Evolutionary conservation across 2,888 invertebrate genomes (phyloP).

Genomic region (Rhamnusium bicolor): DNA sequence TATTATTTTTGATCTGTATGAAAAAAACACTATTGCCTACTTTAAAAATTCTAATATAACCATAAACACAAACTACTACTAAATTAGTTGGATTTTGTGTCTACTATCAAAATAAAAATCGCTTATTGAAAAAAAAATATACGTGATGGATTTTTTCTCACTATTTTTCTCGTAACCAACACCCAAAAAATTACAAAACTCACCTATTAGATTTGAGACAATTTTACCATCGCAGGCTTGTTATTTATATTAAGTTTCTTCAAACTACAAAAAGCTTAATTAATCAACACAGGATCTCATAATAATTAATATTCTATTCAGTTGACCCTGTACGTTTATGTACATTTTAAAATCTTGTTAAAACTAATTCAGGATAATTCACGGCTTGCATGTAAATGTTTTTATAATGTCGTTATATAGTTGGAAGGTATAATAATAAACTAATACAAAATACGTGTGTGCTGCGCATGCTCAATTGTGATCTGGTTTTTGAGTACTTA

Average conservation of each 20-base stretch:
- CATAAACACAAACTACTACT: too few species aligned
- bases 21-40: too few species aligned
- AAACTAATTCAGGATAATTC: constrained; percentile 21
- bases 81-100: too few species aligned
- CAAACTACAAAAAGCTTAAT: not conserved
- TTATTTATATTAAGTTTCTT: not conserved
- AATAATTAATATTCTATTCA: not conserved
- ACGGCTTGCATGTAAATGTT: constrained; percentile 13
- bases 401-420: constrained; percentile 19
- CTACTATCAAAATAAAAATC: too few species aligned
- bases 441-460: constrained; percentile 29
- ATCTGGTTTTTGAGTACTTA: constrained; percentile 61
- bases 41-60: too few species aligned
- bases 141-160: too few species aligned
- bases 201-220: too few species aligned
- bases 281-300: not conserved
- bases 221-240: not conserved
- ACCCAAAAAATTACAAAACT: too few species aligned
- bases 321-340: not conserved
- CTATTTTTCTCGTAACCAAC: too few species aligned
- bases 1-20: too few species aligned
- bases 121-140: too few species aligned
- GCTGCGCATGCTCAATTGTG: constrained; percentile 57
- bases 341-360: constrained; percentile 20
- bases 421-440: constrained; percentile 18